These are phyloP conservation scores for Drosophila fungiperda DNA, from an alignment of 2,888 invertebrate species.

Conservation along the genomic window DNA sequence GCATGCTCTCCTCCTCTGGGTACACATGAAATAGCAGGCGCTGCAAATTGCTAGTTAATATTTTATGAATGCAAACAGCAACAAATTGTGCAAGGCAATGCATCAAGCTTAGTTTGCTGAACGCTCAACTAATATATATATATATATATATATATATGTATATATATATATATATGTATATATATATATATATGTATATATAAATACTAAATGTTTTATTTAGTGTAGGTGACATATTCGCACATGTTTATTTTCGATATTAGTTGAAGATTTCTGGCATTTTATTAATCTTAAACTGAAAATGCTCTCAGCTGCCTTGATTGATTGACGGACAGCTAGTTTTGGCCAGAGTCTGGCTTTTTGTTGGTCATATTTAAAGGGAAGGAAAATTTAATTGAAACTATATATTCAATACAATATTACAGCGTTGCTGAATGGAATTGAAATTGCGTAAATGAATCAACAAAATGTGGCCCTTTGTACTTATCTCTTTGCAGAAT, in stretches of 20 bases:
- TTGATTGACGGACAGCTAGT: background rate
- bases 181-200: background rate
- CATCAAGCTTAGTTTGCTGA: conserved; percentile 39
- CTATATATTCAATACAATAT: conserved; percentile 35
- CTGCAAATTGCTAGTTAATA: conserved; percentile 79
- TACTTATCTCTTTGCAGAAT: conserved; percentile 23
- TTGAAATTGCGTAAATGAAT: conserved; percentile 56
- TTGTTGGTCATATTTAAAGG: conserved; percentile 12
- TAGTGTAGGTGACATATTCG: conserved; percentile 56
- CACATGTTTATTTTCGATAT: conserved; percentile 23
- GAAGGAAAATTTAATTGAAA: conserved; percentile 43
- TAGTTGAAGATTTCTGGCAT: conserved; percentile 6
- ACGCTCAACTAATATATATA: conserved; percentile 13
- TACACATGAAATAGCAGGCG: conserved; percentile 47
- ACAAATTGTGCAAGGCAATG: conserved; percentile 74
- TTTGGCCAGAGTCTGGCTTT: background rate
- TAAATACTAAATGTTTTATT: conserved; percentile 52
- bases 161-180: background rate
- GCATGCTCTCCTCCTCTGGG: conserved; percentile 24
- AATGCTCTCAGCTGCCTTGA: background rate
- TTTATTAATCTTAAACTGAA: background rate
- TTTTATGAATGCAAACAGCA: conserved; percentile 78
- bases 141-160: no score
- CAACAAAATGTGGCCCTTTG: conserved; percentile 24
- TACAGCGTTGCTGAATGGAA: conserved; percentile 17